These are phyloP conservation scores for Parus major DNA, from an alignment of 2,113 vertebrate species.

Conservation along the genomic window DNA sequence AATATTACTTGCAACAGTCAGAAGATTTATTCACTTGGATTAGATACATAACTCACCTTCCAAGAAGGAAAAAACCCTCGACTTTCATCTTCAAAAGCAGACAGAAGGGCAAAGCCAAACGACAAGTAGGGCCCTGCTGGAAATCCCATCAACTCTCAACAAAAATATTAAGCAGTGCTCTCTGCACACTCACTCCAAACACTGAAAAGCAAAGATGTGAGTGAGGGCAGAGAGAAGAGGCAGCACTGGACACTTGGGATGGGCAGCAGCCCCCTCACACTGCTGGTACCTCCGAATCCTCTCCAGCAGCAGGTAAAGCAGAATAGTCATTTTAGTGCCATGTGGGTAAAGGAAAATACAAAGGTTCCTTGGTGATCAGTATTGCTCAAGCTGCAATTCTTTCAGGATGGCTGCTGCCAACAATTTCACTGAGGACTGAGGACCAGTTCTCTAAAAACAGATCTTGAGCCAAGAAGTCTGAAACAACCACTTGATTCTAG, in stretches of 20 bases:
- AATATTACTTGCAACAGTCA: not conserved
- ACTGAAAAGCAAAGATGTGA: not conserved
- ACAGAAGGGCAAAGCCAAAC: not conserved
- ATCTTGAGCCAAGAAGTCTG: not conserved
- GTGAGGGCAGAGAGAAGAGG: not conserved
- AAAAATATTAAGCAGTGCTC: not conserved
- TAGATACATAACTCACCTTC: not conserved
- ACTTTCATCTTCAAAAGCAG: not conserved
- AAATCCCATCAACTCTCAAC: not conserved
- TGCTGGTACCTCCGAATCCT: rapidly evolving
- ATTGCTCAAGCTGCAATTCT: not conserved
- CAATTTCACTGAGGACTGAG: not conserved
- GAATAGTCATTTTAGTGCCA: not conserved
- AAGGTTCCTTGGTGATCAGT: not conserved
- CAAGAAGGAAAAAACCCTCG: not conserved
- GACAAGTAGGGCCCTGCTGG: not conserved
- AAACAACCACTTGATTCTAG: not conserved
- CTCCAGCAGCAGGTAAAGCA: not conserved
- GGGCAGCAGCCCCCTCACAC: not conserved
- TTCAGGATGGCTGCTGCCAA: not conserved
- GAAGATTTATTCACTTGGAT: not conserved
- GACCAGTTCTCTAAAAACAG: not conserved
- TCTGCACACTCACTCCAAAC: rapidly evolving
- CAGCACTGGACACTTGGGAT: not conserved
- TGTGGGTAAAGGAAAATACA: not conserved